A percentile compares a stretch with the other conserved stretches of the same genome.
Evolutionary conservation across 2,888 invertebrate genomes (phyloP).

Genomic region (Orthosia incerta): DNA sequence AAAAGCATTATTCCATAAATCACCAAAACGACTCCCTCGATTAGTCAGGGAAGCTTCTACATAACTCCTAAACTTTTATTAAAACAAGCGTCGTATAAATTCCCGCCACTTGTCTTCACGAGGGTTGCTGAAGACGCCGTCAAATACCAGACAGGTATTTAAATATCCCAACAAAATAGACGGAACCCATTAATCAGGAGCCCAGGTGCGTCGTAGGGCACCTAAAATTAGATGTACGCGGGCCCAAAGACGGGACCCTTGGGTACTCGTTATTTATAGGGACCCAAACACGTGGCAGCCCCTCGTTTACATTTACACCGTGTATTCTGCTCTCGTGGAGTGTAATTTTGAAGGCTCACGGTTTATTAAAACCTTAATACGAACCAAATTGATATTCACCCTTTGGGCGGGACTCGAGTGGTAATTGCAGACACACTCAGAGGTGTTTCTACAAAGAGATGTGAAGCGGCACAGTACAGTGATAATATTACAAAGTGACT

Average conservation of each 20-base stretch:
- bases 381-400: slow-evolving; percentile 70
- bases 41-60: slow-evolving; percentile 2
- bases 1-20: slow-evolving; percentile 36
- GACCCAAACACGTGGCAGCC: slow-evolving; percentile 53
- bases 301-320: slow-evolving; percentile 65
- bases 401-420: slow-evolving; percentile 48
- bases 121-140: slow-evolving; percentile 59
- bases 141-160: slow-evolving; percentile 65
- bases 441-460: slow-evolving; percentile 33
- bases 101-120: slow-evolving; percentile 49
- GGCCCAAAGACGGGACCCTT: slow-evolving; percentile 68
- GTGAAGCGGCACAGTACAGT: slow-evolving; percentile 18
- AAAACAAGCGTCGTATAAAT: slow-evolving; percentile 54
- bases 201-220: slow-evolving; percentile 74
- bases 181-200: slow-evolving; percentile 71
- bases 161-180: slow-evolving; percentile 68
- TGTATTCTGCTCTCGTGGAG: slow-evolving; percentile 62
- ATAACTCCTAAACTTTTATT: slow-evolving; percentile 47
- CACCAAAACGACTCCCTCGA: slow-evolving; percentile 21
- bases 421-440: slow-evolving; percentile 51
- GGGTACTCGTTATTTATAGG: slow-evolving; percentile 64
- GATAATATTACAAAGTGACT: slow-evolving; percentile 19
- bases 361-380: slow-evolving; percentile 74
- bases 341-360: slow-evolving; percentile 70
- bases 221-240: slow-evolving; percentile 74